A percentile compares a stretch with the other conserved stretches of the same genome.
phyloP scores from a whole-genome alignment of 2,888 invertebrate genomes.

The Antheraea assamensis region DNA sequence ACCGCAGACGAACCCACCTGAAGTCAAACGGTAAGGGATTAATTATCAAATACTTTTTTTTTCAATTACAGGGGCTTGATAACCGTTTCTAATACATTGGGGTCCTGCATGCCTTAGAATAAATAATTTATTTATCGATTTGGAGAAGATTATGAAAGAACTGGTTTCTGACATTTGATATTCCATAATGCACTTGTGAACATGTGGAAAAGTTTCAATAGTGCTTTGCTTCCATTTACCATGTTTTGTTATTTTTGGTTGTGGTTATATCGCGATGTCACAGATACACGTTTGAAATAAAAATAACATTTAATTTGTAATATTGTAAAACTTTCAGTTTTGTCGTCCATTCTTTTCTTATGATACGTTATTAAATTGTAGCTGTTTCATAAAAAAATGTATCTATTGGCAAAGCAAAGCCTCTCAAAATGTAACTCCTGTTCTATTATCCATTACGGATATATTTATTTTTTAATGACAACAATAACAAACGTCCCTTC shows the following conservation, averaged over 20 bases:
- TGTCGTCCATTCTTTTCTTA: no score
- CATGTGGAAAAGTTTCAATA: not conserved
- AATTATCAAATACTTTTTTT: not conserved
- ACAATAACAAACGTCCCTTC: not conserved
- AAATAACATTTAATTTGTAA: not conserved
- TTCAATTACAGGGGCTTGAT: not conserved
- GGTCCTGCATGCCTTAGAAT: not conserved
- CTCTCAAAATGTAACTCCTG: not conserved
- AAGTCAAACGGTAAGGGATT: conserved; percentile 60
- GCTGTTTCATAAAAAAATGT: no score
- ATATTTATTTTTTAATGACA: not conserved
- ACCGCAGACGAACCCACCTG: conserved; percentile 42
- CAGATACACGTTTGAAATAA: not conserved
- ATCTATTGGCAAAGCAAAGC: not conserved
- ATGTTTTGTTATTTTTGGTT: not conserved
- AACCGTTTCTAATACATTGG: not conserved
- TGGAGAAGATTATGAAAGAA: not conserved
- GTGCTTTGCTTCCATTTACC: not conserved
- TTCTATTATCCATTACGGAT: not conserved
- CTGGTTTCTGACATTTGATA: not conserved
- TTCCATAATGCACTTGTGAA: not conserved
- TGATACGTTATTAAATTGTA: no score
- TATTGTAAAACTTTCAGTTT: no score
- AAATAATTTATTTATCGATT: not conserved
- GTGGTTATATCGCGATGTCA: not conserved